phyloP scores from a whole-genome alignment of 2,113 vertebrate species.

The Struthio camelus region DNA sequence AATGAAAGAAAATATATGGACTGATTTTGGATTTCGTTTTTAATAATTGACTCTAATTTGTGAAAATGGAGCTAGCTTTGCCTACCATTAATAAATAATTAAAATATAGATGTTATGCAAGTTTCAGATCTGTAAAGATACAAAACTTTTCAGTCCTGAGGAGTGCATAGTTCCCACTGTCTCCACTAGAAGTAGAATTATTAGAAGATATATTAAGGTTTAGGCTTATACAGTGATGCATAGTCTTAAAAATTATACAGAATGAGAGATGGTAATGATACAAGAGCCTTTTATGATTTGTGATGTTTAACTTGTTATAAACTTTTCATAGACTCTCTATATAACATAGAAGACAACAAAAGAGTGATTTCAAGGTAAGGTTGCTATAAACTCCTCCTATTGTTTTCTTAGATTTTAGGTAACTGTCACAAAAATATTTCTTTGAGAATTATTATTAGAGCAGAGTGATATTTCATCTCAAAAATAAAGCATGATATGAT shows the following conservation, averaged over 20 bases:
- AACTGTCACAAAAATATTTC: not conserved
- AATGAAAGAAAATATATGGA: rapidly evolving
- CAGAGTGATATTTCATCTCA: not conserved
- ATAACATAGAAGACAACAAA: not conserved
- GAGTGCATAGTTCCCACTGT: not conserved
- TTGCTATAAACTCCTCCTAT: not conserved
- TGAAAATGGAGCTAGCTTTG: not conserved
- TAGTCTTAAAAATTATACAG: not conserved
- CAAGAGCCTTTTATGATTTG: not conserved
- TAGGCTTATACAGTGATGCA: not conserved
- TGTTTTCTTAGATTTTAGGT: not conserved
- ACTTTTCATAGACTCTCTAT: not conserved
- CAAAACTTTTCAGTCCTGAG: not conserved
- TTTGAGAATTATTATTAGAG: not conserved
- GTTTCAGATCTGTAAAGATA: not conserved
- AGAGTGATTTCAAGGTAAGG: not conserved
- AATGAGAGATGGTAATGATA: not conserved
- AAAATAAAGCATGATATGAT: not conserved
- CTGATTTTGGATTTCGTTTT: not conserved
- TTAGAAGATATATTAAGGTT: not conserved
- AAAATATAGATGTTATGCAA: not conserved
- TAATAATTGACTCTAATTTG: not conserved
- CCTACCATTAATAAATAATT: not conserved
- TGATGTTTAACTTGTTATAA: not conserved
- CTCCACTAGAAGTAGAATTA: not conserved